Evolutionary conservation across 2,113 vertebrate genomes (phyloP), one percentile per base, ranked within the genome.

Genomic region (Nettapus auritus): DNA sequence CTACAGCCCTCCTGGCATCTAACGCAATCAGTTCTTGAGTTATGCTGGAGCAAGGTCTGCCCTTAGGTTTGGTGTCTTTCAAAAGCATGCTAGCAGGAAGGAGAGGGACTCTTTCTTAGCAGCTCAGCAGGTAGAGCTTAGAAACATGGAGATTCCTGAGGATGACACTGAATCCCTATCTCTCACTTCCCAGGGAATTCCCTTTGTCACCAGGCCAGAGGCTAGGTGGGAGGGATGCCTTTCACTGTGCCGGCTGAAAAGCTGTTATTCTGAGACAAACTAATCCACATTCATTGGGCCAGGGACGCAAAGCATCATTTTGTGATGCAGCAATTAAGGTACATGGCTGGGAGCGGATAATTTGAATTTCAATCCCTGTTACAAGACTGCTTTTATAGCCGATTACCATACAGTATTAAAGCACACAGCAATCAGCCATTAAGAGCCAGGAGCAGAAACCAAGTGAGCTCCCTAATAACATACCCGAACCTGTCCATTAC

Each of bases 221-320:
- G 94, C 80, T 81, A 83, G 46, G 56, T 86, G 46, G 36, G 22
- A 93, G 60, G 68, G 81, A 88, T 34, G 64, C 71, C 83, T 86
- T 70, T 94, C 90, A 86, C 92, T 77, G 76, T 50, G 13, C 80
- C 64, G 59, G 44, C 82, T 59, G 50, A 60, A 86, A 81, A 68
- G 88, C 90, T 96, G 82, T 97, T 69, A 95, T 88, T 91, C 79
- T 64, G 76, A 90, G 46, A 66, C 59, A 80, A 94, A 88, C 82
- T 76, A 94, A 96, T 88, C 48, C 76, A 67, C 55, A 38, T 74
- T 81, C 55, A 94, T 38, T 63, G 46, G 75, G 42, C 36, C 64
- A 77, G 68, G 59, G 52, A 93, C 86, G 50, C 63, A 94, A 93
- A 56, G 82, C 64, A 94, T 86, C 76, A 83, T 64, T 90, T 66